A percentile compares a stretch with the other conserved stretches of the same genome.
Evolutionary conservation across 2,113 vertebrate species (phyloP).

Genomic region (Mirza zaza): DNA sequence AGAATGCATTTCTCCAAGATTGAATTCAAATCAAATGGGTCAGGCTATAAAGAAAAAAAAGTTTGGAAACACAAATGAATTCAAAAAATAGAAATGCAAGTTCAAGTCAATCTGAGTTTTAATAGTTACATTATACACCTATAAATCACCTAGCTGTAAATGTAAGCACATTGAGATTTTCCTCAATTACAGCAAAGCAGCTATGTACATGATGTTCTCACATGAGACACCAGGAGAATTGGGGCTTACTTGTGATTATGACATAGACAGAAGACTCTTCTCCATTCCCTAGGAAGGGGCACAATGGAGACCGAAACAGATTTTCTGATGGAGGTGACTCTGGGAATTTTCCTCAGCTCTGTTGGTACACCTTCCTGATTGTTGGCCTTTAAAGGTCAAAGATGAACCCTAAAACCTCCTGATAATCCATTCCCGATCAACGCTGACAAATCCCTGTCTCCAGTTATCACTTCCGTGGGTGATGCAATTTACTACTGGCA

Average conservation of each 20-base stretch:
- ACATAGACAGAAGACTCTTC: not conserved
- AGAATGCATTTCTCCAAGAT: not conserved
- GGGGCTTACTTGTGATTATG: not conserved
- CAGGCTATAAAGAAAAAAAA: not conserved
- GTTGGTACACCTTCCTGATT: not conserved
- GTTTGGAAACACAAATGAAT: constrained; percentile 8
- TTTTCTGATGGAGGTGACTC: not conserved
- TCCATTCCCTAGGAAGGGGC: not conserved
- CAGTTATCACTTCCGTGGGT: not conserved
- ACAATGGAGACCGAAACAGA: not conserved
- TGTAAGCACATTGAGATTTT: not conserved
- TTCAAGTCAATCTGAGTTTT: constrained; percentile 6
- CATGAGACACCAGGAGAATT: not conserved
- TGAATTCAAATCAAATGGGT: not conserved
- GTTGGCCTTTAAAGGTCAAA: not conserved
- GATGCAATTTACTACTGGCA: not conserved
- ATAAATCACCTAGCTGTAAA: not conserved
- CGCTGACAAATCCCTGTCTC: not conserved
- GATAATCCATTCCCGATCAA: not conserved
- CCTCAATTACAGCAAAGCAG: not conserved
- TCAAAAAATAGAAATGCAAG: not conserved
- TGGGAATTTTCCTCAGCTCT: not conserved
- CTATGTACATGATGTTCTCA: not conserved
- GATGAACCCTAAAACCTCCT: not conserved
- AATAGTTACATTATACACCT: not conserved